These are phyloP conservation scores for Euura saliciscinereae DNA, from an alignment of 1,140 invertebrate species.

Conservation along the genomic window DNA sequence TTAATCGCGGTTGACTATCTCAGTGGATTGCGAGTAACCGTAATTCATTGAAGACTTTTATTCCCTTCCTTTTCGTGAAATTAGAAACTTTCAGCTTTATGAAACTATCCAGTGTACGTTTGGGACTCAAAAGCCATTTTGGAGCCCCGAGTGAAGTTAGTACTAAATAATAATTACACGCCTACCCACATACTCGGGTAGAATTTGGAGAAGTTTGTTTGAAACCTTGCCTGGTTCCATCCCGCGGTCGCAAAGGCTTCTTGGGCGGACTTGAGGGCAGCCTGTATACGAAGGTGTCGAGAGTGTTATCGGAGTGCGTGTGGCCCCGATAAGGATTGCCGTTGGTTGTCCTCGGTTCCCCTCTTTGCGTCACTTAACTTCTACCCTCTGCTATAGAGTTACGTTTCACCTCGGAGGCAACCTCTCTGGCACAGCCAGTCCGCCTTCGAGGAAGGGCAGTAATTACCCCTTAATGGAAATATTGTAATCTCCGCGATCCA, in stretches of 20 bases:
- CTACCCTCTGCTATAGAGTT: not conserved
- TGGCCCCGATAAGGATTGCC: conserved; percentile 1
- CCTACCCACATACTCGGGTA: not conserved
- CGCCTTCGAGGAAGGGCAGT: not conserved
- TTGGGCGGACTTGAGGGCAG: not conserved
- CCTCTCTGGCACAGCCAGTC: not conserved
- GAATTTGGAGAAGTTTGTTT: not conserved
- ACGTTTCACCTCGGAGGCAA: not conserved
- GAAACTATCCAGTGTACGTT: too few relatives aligned
- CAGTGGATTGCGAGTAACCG: too few relatives aligned
- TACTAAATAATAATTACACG: not conserved
- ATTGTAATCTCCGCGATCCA: conserved; percentile 5
- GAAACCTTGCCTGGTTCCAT: not conserved
- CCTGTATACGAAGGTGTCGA: not conserved
- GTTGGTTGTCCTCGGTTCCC: not conserved
- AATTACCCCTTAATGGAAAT: conserved; percentile 10
- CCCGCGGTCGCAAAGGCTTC: not conserved
- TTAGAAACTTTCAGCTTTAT: too few relatives aligned
- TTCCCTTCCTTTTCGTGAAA: too few relatives aligned
- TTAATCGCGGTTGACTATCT: too few relatives aligned
- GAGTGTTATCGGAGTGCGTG: conserved; percentile 10
- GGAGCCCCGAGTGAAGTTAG: not conserved
- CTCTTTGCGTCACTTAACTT: not conserved
- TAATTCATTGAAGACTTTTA: too few relatives aligned
- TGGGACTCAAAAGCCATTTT: not conserved